Percentiles rank a stretch among this genome's conserved stretches.
phyloP scores from a whole-genome alignment of 2,888 invertebrate species.

The Adelphocoris suturalis region DNA sequence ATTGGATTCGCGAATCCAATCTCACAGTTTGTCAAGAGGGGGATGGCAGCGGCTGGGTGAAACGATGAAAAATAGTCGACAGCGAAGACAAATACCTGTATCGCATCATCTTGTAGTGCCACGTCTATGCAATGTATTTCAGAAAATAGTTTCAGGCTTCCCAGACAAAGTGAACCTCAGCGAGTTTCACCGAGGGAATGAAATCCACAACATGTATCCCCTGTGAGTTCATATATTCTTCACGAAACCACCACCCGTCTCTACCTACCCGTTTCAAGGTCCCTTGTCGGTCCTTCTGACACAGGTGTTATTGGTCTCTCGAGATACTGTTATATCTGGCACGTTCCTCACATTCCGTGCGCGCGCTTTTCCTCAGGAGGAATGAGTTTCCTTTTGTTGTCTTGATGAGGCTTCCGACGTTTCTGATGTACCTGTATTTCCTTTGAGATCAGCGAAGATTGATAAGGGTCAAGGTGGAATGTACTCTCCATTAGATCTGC shows the following conservation, averaged over 20 bases:
- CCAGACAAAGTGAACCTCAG: not conserved
- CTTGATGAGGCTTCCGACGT: not conserved
- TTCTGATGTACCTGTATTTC: not conserved
- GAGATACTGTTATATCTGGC: slow-evolving; percentile 34
- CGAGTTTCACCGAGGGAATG: not conserved
- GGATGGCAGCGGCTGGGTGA: not conserved
- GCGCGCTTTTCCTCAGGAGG: not conserved
- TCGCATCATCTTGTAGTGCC: not conserved
- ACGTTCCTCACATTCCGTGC: slow-evolving; percentile 33
- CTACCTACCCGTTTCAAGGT: not conserved
- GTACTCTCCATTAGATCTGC: too few relatives aligned
- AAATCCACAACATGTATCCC: slow-evolving; percentile 17
- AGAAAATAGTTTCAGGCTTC: slow-evolving; percentile 7
- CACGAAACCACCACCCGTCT: not conserved
- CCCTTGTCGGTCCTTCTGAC: slow-evolving; percentile 19
- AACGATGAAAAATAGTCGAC: not conserved
- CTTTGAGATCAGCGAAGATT: not conserved
- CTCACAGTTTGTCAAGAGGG: not conserved
- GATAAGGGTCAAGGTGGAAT: not conserved
- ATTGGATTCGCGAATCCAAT: slow-evolving; percentile 7
- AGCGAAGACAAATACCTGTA: not conserved
- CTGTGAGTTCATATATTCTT: slow-evolving; percentile 40
- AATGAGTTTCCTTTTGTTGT: not conserved
- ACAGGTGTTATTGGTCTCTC: slow-evolving; percentile 21
- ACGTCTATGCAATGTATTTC: not conserved